These are phyloP conservation scores for Plectrocnemia conspersa DNA, from an alignment of 1,140 invertebrate species.

Conservation along the genomic window DNA sequence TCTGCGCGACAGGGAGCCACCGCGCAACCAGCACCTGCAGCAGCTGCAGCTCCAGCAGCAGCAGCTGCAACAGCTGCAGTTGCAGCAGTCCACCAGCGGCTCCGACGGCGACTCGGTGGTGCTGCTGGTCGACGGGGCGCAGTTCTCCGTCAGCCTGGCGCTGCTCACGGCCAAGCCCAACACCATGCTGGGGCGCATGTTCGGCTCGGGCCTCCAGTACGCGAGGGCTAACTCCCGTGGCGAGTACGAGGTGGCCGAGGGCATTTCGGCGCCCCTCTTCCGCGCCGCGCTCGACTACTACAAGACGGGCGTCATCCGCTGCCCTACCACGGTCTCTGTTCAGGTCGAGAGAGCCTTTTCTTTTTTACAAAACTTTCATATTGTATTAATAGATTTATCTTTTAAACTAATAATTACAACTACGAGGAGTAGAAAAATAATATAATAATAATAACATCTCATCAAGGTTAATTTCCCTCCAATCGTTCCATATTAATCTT, in stretches of 20 bases:
- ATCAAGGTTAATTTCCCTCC: no score
- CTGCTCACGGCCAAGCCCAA: constrained; percentile 88
- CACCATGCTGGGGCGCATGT: constrained; percentile 95
- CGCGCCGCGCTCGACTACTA: constrained; percentile 96
- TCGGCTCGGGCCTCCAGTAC: constrained; percentile 89
- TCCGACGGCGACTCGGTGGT: constrained; percentile 22
- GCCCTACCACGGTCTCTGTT: constrained; percentile 63
- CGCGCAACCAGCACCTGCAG: constrained; percentile 4
- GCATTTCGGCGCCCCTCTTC: constrained; percentile 93
- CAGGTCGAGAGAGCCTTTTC: no score
- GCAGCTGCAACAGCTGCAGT: not conserved
- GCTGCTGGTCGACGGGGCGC: constrained; percentile 27
- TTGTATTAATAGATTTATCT: no score
- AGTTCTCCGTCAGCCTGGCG: constrained; percentile 83
- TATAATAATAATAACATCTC: no score
- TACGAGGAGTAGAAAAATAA: no score
- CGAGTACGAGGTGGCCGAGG: constrained; percentile 98
- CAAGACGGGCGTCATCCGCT: constrained; percentile 80
- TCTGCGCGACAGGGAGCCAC: not conserved
- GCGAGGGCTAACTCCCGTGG: constrained; percentile 91
- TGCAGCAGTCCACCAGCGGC: constrained; percentile 7
- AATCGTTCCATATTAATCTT: no score
- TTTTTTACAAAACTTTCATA: no score
- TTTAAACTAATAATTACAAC: no score
- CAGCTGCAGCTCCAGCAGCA: constrained; percentile 12